Evolutionary conservation across 1,140 invertebrate genomes (phyloP), one percentile per base, ranked within the genome.

Genomic region (Drosophila aff.): DNA sequence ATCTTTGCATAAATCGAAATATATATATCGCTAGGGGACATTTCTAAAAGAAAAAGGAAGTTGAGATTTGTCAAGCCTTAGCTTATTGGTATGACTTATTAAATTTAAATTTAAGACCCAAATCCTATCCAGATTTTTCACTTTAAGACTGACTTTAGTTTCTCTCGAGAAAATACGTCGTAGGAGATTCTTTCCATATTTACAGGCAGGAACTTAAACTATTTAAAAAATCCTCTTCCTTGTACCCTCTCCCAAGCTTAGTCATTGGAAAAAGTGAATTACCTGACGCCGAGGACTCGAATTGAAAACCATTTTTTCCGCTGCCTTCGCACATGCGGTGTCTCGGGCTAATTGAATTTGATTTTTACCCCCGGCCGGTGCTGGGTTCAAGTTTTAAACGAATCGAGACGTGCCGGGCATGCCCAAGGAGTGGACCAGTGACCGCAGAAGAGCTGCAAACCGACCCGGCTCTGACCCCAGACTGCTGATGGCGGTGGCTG

Each of bases 311-410:
- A 74, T 78, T 82, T 58, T 85, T 79, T 58, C 28, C 38, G 38
- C 55, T 43, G 18, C 15, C 58, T 50, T 72, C 28, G 66, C 67
- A 58, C 69, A 82, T 47, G 36, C 69, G 55, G 61, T 31, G 71
- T 64, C 69, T 55, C 57, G 53, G 52, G 62, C 84, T 87, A 89
- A 87, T 87, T 87, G 63, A 83, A 87, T 87, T 89, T 89, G 77
- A 87, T 78, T 89, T 87, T 78, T 71, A 77, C 77, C 36, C 53
- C 21, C 15, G 15, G 53, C 21, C 62, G 68, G 57, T 44, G 71
- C 7, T 47, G 36, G 60, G 40, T 68, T 66, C 28, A 83, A 83
- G 76, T 87, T 87, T 89, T 78, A 81, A 89, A 81, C 79, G 67
- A 87, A 89, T 77, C 57, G 49, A 33, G 62, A 89, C 83, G 84